Conservation (phyloP, 2,888 invertebrate species). For the Merodon equestris region DNA sequence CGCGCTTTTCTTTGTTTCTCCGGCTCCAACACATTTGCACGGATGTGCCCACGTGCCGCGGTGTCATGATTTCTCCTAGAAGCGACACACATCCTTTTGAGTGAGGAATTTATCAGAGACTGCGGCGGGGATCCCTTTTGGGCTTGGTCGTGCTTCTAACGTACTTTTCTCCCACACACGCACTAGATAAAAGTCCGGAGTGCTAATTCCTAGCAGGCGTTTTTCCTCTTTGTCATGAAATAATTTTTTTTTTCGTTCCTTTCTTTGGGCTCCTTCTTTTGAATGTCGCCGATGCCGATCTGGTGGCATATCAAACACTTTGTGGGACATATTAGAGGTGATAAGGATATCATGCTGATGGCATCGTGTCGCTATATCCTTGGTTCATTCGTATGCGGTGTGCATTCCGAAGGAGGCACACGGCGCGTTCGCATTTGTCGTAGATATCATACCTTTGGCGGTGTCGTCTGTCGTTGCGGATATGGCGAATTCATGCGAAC, state of each 20-base stretch:
- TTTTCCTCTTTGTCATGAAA: constrained; percentile 2
- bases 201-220: constrained; percentile 62
- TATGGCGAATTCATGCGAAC: constrained; percentile 49
- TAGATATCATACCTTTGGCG: constrained; percentile 8
- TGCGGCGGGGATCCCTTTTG: constrained; percentile 24
- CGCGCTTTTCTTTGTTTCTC: constrained; percentile 22
- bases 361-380: constrained; percentile 1
- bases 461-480: constrained; percentile 64
- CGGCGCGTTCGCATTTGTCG: constrained; percentile 63
- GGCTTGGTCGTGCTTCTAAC: constrained; percentile 17
- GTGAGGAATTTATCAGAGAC: constrained; percentile 56
- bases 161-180: too few species aligned
- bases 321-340: constrained; percentile 56
- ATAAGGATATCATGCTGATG: constrained; percentile 60
- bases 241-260: too few species aligned
- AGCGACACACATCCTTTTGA: constrained; percentile 18
- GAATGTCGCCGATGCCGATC: constrained; percentile 55
- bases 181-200: constrained; percentile 56
- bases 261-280: constrained; percentile 24
- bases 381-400: constrained; percentile 60
- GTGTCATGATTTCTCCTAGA: neutral
- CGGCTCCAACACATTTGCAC: constrained; percentile 12
- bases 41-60: constrained; percentile 47
- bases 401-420: constrained; percentile 57
- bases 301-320: constrained; percentile 61